These are phyloP conservation scores for Serilophus lunatus DNA, from an alignment of 2,113 vertebrate genomes.

Conservation along the genomic window DNA sequence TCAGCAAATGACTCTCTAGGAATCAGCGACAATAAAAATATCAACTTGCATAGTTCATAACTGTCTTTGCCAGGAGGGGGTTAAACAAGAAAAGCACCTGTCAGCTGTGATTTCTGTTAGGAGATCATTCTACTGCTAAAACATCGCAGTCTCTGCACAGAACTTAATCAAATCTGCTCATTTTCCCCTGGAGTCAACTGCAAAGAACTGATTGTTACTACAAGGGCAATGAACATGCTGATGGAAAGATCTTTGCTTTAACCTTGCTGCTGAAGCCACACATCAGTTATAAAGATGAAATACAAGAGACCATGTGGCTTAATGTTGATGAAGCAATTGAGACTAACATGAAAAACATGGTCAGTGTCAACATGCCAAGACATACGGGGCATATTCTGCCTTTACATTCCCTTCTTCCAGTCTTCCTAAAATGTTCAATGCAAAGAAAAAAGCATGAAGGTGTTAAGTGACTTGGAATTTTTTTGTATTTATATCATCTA, in stretches of 20 bases:
- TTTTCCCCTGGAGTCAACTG: background rate
- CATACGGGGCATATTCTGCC: background rate
- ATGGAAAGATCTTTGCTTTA: background rate
- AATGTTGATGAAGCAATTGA: background rate
- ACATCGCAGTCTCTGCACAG: background rate
- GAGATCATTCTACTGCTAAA: background rate
- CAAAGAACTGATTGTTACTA: background rate
- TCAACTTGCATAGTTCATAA: background rate
- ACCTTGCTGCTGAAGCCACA: background rate
- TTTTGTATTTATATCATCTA: slow-evolving; percentile 24
- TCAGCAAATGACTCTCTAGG: background rate
- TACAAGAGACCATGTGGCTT: background rate
- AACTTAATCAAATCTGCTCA: background rate
- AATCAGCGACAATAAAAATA: background rate
- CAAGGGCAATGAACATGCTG: background rate
- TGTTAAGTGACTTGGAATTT: background rate
- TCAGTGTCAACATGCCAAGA: background rate
- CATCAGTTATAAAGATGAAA: background rate
- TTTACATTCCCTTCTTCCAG: background rate
- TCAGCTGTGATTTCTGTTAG: background rate
- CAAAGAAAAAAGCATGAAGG: background rate
- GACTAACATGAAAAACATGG: background rate
- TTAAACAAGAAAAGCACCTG: background rate
- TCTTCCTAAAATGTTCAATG: background rate
- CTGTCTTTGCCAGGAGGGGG: background rate